Conservation (phyloP, 1,140 invertebrate species). For the Trichonephila inaurata region DNA sequence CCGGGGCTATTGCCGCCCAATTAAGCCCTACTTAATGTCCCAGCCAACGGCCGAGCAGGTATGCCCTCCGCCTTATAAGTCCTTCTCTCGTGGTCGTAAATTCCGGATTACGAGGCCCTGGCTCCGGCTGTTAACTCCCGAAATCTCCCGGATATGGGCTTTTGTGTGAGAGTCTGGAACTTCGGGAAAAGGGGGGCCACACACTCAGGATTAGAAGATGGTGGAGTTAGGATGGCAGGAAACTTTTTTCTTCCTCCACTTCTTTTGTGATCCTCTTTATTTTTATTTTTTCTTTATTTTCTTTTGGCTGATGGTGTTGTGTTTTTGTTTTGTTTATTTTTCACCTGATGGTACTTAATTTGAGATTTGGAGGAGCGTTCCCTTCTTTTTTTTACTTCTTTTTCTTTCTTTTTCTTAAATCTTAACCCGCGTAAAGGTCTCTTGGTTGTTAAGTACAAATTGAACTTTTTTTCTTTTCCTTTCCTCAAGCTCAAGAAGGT, state of each 20-base stretch:
- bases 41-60: slow-evolving; percentile 71
- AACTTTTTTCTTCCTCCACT: slow-evolving; percentile 50
- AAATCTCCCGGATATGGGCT: slow-evolving; percentile 74
- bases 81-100: slow-evolving; percentile 70
- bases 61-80: slow-evolving; percentile 66
- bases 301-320: not conserved
- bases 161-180: slow-evolving; percentile 56
- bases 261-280: slow-evolving; percentile 35
- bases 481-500: not conserved
- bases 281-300: slow-evolving; percentile 28
- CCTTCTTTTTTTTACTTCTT: slow-evolving; percentile 21
- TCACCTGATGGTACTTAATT: slow-evolving; percentile 66
- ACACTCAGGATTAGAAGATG: slow-evolving; percentile 68
- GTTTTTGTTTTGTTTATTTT: slow-evolving; percentile 38
- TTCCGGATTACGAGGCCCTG: slow-evolving; percentile 72
- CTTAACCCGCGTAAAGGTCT: slow-evolving; percentile 14
- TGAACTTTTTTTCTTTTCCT: slow-evolving; percentile 16
- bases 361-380: slow-evolving; percentile 59
- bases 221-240: slow-evolving; percentile 37
- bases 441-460: slow-evolving; percentile 70
- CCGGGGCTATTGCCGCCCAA: slow-evolving; percentile 74
- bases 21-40: slow-evolving; percentile 76
- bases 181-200: slow-evolving; percentile 23
- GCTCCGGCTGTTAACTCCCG: slow-evolving; percentile 74
- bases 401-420: not conserved